Base-by-base conservation (phyloP, 2,888 invertebrate genomes). In the Spodoptera littoralis region DNA sequence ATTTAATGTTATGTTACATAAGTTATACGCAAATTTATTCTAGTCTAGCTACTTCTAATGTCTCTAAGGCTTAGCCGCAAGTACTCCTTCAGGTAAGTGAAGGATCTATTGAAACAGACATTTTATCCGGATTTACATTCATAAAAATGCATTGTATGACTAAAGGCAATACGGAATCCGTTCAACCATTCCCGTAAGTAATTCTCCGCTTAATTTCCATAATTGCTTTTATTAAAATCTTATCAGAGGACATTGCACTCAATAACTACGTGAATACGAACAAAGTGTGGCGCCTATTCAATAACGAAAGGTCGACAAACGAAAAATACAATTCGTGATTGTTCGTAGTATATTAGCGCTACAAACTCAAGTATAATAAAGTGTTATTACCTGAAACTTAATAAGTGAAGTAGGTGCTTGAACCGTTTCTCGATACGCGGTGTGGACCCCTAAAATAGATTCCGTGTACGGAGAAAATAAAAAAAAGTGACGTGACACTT, bases 401-500 rank as follows among this genome's bases (percentile, higher is more conserved):
- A 56, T 61, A 60, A 48, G 63, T 44, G 41, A 55, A 67, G 63
- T 65, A 51, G 47, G 41, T 61, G 64, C 44, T 65, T 55, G 44
- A 61, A 61, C n/a, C 46, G 51, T 53, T 76, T 64, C 66, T 59
- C 30, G 52, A 50, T 59, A 48, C 58, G 36, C 50, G 13, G 53
- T 64, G 56, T 62, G 61, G 61, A 51, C 60, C 73, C 64, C 73
- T 73, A 80, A 84, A 84, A 81, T 80, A 77, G 75, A 77, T 81
- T 70, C 63, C 79, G 76, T 82, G 78, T 79, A 73, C 79, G 73
- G 70, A 68, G 72, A 79, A 82, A 84, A 84, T 83, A 85, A 84
- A 85, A 86, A 80, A 86, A 82, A 81, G 75, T 86, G 84, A 88
- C 87, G 83, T 82, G 86, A 82, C 86, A 84, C 77, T 88, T 89